A percentile compares a stretch with the other conserved stretches of the same genome.
Conservation (phyloP, 2,797 vertebrate species). For the Taenioides sp. region DNA sequence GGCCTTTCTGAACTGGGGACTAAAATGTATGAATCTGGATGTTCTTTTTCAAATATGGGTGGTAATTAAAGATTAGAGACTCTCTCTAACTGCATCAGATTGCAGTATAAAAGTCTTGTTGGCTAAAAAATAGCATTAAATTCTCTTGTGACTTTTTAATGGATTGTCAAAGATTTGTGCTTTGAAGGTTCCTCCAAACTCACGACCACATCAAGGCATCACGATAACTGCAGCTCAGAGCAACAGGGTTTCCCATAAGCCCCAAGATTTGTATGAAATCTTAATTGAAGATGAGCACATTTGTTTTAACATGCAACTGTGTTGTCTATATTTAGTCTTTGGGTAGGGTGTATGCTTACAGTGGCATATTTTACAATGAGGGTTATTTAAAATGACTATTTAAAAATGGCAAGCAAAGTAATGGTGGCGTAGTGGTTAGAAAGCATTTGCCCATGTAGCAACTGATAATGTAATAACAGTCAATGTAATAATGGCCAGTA, state of each 20-base stretch:
- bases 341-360: not conserved
- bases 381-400: too few relatives aligned
- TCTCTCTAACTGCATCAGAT: not conserved
- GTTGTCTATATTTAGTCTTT: not conserved
- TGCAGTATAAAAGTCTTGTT: conserved; percentile 15
- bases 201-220: conserved; percentile 25
- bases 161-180: conserved; percentile 24
- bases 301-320: conserved; percentile 3
- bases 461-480: too few relatives aligned
- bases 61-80: not conserved
- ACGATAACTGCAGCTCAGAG: conserved; percentile 13
- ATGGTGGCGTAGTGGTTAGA: not conserved
- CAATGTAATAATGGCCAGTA: too few relatives aligned
- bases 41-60: not conserved
- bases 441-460: too few relatives aligned
- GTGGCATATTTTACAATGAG: not conserved
- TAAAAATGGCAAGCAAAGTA: not conserved
- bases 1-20: not conserved
- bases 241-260: conserved; percentile 6
- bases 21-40: not conserved
- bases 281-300: conserved; percentile 5
- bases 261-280: conserved; percentile 11
- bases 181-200: conserved; percentile 28
- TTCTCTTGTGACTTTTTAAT: conserved; percentile 27
- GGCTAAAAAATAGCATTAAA: too few relatives aligned